Percentiles rank a stretch among this genome's conserved stretches.
Evolutionary conservation across 2,113 vertebrate genomes (phyloP).

Genomic region (Rhynchopsitta pachyrhyncha): DNA sequence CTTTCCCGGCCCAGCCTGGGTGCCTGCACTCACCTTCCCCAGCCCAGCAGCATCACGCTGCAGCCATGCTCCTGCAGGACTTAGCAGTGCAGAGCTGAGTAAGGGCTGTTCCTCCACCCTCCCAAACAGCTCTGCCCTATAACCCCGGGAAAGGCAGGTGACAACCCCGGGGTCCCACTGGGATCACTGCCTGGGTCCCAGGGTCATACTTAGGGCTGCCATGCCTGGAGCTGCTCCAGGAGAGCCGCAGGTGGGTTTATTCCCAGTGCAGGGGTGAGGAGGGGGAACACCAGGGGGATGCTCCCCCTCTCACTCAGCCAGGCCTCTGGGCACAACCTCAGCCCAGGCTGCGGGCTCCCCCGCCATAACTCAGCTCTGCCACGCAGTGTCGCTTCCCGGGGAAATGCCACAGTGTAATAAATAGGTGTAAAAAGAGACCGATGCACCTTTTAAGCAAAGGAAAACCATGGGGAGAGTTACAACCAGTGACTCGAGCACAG

Average conservation of each 20-base stretch:
- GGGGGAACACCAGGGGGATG: background rate
- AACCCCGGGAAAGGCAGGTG: background rate
- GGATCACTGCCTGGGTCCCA: background rate
- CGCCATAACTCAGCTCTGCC: background rate
- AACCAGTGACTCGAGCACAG: conserved; percentile 56
- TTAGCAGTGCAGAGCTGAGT: background rate
- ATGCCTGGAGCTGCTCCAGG: background rate
- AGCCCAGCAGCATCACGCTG: background rate
- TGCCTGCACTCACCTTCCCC: background rate
- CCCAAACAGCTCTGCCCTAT: background rate
- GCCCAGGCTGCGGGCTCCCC: background rate
- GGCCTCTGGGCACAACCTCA: background rate
- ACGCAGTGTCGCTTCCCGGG: conserved; percentile 58
- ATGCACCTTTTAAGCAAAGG: conserved; percentile 82
- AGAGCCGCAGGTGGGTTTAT: background rate
- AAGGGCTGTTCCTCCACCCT: background rate
- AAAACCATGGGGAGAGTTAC: conserved; percentile 69
- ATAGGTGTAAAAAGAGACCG: conserved; percentile 80
- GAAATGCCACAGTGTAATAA: conserved; percentile 78
- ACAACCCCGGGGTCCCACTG: rapidly evolving
- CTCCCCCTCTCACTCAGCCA: background rate
- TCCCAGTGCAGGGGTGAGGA: background rate
- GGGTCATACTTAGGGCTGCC: background rate
- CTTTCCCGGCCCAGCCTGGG: background rate
- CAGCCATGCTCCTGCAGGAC: background rate